Base-by-base conservation (phyloP, 2,888 invertebrate species). In the Latrodectus hesperus region DNA sequence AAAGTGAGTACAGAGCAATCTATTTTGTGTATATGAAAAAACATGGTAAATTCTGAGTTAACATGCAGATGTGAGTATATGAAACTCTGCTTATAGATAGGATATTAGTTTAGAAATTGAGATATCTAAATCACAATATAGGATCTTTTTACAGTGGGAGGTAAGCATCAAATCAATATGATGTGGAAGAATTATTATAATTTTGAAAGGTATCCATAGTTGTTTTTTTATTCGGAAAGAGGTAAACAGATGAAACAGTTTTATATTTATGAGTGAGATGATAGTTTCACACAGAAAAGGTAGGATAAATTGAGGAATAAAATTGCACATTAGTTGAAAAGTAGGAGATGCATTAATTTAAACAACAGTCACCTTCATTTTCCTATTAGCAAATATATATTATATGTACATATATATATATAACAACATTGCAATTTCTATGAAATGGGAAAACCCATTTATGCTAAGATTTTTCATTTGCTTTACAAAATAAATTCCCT, bases 321-420 rank as follows among this genome's bases (percentile, higher is more conserved):
- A 60, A 60, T 60, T 60, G 60, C 60, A 60, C n/a, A 60, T 55
- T 55, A 55, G 12, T 60, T 60, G 60, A 60, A 60, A 60, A 60
- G 60, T 60, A 60, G 60, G 60, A n/a, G 12, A 60, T 60, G 81
- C 81, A 67, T 81, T 49, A 81, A 67, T 81, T 64, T 81, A 81
- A 81, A 81, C 67, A 73, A 81, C 73, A 73, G 67, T 73, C 81
- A 81, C 74, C 74, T 74, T 65, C 73, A 72, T 78, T 79, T 81
- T 81, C 73, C 81, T 81, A 81, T 73, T 81, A 81, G 81, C 81
- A 81, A 73, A 81, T 81, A 81, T 81, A 81, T 80, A 80, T 81
- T 77, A 77, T 68, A 68, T 22, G 73, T 67, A 81, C 38, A 81
- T 73, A 81, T 68, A 81, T 65, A 81, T 81, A 73, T 81, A 81